A percentile compares a stretch with the other conserved stretches of the same genome.
Evolutionary conservation across 2,888 invertebrate genomes (phyloP).

Genomic region (Eremobia ochroleuca): DNA sequence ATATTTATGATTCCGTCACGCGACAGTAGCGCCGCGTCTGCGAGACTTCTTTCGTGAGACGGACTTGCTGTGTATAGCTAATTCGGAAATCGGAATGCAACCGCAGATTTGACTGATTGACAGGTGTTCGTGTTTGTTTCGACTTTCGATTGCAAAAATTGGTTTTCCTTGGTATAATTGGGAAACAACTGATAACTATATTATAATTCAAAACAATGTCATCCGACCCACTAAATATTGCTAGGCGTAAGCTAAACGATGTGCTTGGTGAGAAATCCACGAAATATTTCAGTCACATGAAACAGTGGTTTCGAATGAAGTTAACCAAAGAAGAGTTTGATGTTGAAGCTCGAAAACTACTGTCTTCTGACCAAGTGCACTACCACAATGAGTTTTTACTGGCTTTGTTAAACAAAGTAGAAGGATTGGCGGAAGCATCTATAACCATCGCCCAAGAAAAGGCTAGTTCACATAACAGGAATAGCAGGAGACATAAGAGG

Average conservation of each 20-base stretch:
- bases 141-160: background rate
- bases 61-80: no score
- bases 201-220: slow-evolving; percentile 72
- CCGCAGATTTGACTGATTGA: background rate
- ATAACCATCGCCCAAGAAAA: slow-evolving; percentile 86
- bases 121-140: background rate
- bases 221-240: slow-evolving; percentile 89
- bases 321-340: slow-evolving; percentile 96
- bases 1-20: no score
- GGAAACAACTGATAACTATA: background rate
- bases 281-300: slow-evolving; percentile 94
- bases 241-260: slow-evolving; percentile 91
- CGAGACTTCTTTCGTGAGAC: no score
- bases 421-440: slow-evolving; percentile 87
- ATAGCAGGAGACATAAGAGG: slow-evolving; percentile 88
- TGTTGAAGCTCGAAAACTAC: slow-evolving; percentile 93
- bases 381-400: slow-evolving; percentile 96
- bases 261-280: slow-evolving; percentile 93
- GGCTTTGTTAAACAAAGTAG: slow-evolving; percentile 95
- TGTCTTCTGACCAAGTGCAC: slow-evolving; percentile 94
- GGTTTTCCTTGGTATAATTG: background rate
- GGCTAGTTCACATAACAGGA: slow-evolving; percentile 84
- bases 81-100: no score
- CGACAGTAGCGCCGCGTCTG: no score
- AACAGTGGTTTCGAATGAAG: slow-evolving; percentile 94